phyloP scores from a whole-genome alignment of 2,113 vertebrate species.

The Oophaga pumilio region DNA sequence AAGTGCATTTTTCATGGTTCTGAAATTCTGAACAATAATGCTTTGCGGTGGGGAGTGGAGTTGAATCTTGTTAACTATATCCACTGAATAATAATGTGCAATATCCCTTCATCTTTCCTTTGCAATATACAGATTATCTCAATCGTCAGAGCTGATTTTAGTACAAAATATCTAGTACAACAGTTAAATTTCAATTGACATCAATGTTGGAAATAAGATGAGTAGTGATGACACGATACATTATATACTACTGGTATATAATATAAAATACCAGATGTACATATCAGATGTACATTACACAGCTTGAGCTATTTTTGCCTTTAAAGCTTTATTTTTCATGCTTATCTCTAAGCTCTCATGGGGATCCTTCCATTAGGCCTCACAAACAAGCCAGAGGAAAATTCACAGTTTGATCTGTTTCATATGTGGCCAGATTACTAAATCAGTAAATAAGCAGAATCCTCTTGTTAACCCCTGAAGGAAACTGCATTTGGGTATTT shows the following conservation, averaged over 20 bases:
- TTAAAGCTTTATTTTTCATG: neutral
- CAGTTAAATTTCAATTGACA: neutral
- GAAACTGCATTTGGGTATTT: neutral
- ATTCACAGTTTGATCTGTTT: constrained; percentile 56
- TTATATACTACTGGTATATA: neutral
- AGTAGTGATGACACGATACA: neutral
- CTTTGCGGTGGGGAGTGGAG: too few species aligned
- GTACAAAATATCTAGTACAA: neutral
- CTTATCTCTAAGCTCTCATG: constrained; percentile 37
- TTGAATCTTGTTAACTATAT: too few species aligned
- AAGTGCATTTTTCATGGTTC: neutral
- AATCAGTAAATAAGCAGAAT: neutral
- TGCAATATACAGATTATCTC: neutral
- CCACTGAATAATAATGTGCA: too few species aligned
- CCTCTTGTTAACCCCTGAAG: neutral
- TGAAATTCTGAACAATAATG: too few species aligned
- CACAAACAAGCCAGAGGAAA: constrained; percentile 22
- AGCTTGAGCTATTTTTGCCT: constrained; percentile 17
- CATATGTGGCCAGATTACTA: constrained; percentile 44
- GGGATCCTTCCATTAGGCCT: constrained; percentile 24
- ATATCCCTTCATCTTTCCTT: neutral
- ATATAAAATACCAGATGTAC: neutral
- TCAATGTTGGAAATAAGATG: neutral
- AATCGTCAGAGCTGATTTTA: too few species aligned
- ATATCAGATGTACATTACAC: neutral